These are phyloP conservation scores for Selenia dentaria DNA, from an alignment of 2,888 invertebrate species.

Conservation along the genomic window DNA sequence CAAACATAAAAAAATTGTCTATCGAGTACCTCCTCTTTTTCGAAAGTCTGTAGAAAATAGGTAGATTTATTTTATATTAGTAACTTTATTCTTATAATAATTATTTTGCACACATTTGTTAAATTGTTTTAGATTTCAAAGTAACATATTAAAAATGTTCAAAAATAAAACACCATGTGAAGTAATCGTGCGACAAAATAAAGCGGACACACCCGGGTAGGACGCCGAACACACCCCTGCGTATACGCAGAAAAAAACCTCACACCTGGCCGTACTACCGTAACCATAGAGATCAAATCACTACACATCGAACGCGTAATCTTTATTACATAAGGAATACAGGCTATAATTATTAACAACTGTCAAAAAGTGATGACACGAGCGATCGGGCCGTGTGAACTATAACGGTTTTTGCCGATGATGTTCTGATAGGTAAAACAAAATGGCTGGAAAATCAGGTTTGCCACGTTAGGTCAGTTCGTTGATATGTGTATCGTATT, in stretches of 20 bases:
- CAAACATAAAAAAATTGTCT: no score
- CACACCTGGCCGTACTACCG: conserved; percentile 81
- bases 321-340: conserved; percentile 25
- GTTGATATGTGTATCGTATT: no score
- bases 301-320: conserved; percentile 43
- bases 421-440: conserved; percentile 43
- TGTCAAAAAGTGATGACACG: conserved; percentile 43
- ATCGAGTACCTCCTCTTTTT: no score
- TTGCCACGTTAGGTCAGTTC: no score
- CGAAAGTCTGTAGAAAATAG: no score
- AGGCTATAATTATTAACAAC: conserved; percentile 17
- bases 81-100: no score
- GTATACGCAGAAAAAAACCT: conserved; percentile 51
- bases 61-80: no score
- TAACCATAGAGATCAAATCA: conserved; percentile 83
- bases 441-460: no score
- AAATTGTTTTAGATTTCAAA: no score
- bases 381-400: conserved; percentile 56
- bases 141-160: no score
- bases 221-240: conserved; percentile 57
- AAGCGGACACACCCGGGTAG: conserved; percentile 38
- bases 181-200: conserved; percentile 38
- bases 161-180: conserved; percentile 53
- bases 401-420: conserved; percentile 65
- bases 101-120: no score